These are phyloP conservation scores for Drosophila obscura DNA, from an alignment of 1,140 invertebrate species.

Conservation along the genomic window DNA sequence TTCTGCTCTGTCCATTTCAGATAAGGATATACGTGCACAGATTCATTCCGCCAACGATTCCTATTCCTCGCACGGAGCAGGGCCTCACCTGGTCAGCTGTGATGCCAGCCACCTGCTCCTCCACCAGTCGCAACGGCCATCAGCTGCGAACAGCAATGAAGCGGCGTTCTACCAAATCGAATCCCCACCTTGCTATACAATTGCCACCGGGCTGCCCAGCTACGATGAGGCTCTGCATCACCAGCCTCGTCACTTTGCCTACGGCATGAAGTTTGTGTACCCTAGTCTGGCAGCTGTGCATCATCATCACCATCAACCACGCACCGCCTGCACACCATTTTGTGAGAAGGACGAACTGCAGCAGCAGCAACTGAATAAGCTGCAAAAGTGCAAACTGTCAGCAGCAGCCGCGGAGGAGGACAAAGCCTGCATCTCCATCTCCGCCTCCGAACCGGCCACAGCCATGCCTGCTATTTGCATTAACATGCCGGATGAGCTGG, in stretches of 20 bases:
- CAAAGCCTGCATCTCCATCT: constrained; percentile 17
- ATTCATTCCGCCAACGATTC: constrained; percentile 62
- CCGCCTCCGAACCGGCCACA: constrained; percentile 37
- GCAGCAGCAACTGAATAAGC: constrained; percentile 55
- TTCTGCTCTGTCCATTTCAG: constrained; percentile 57
- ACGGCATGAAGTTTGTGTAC: constrained; percentile 82
- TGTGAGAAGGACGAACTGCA: constrained; percentile 76
- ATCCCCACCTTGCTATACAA: constrained; percentile 86
- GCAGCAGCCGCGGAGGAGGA: constrained; percentile 50
- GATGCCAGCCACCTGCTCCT: constrained; percentile 62
- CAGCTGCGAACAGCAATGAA: constrained; percentile 39
- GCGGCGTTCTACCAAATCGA: constrained; percentile 84
- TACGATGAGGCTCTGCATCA: constrained; percentile 86
- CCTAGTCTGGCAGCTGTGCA: constrained; percentile 78
- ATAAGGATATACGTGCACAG: constrained; percentile 81
- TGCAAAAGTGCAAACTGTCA: constrained; percentile 81
- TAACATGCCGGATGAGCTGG: constrained; percentile 69
- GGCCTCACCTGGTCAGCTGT: constrained; percentile 70
- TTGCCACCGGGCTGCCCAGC: constrained; percentile 86
- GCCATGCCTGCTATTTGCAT: constrained; percentile 72
- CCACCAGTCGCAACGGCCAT: constrained; percentile 39
- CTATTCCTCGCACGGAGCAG: constrained; percentile 62
- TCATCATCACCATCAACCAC: constrained; percentile 69
- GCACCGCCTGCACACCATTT: constrained; percentile 61
- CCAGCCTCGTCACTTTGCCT: constrained; percentile 79